Base-by-base conservation (phyloP, 2,113 vertebrate species). In the Pseudorasbora parva region DNA sequence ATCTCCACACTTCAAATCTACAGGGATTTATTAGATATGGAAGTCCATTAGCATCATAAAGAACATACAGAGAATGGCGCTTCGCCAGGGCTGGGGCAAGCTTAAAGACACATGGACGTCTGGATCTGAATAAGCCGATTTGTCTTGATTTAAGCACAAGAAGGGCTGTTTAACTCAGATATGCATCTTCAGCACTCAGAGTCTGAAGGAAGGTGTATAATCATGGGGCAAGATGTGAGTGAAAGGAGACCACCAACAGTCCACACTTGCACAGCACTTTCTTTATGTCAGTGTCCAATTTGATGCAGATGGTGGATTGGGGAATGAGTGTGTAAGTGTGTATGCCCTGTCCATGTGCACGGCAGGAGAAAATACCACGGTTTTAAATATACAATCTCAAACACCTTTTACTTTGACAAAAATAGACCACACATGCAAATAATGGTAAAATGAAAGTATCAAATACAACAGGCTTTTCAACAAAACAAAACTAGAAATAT, bases 11-110 rank as follows among this genome's bases (percentile, higher is more conserved):
- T 90, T 92, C 89, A 90, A 92, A 92, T 94, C 93, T 93, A 92
- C 89, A 89, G 92, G 92, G 93, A 95, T 94, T 95, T 94, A 95
- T 95, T 95, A 94, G 93, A 93, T 91, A 86, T 85, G 90, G 92
- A 92, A 94, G 93, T 93, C 93, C 90, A 95, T 95, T 94, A 94
- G 92, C 93, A 94, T 94, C 91, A 94, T 94, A 95, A 94, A 95
- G 94, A 93, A 89, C 87, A 84, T 68, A 56, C 54, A 85, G 89
- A 90, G 92, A 94, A 93, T 92, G 89, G 91, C 90, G 84, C 89
- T 83, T 85, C 83, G 85, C 89, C 90, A 90, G 91, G 89, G 88
- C 91, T 88, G 78, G 60, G 76, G 81, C 83, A 82, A 56, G 83
- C 84, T 84, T 89, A 85, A 86, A 86, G 82, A 84, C 79, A 86